Evolutionary conservation across 2,113 vertebrate species (phyloP).

Genomic region (Callopanchax toddi): DNA sequence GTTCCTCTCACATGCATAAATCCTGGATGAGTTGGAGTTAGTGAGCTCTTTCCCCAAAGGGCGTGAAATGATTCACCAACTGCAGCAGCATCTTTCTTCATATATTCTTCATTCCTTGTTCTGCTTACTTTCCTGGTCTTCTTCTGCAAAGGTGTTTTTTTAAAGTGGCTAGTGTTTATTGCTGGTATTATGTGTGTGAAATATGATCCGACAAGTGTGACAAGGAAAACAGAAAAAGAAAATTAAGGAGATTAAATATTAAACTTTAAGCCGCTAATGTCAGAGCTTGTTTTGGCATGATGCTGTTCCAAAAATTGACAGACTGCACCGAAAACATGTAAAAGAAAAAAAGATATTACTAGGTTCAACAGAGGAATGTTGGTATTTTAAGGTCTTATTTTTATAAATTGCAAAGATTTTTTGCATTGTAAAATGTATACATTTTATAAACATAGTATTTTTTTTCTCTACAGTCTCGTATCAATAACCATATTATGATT

Average conservation of each 20-base stretch:
- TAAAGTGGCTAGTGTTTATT: not conserved
- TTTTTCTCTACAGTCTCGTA: not conserved
- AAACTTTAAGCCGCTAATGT: not conserved
- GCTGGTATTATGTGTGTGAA: conserved; percentile 1
- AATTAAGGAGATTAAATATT: not conserved
- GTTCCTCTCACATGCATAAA: conserved; percentile 32
- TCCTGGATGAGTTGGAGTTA: conserved; percentile 59
- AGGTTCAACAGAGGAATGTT: too few relatives aligned
- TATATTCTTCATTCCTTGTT: conserved; percentile 26
- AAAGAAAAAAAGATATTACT: too few relatives aligned
- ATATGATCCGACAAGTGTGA: not conserved
- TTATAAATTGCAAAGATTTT: too few relatives aligned
- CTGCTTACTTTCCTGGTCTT: conserved; percentile 28
- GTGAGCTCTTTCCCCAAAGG: conserved; percentile 57
- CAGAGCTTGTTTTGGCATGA: not conserved
- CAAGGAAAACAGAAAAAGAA: not conserved
- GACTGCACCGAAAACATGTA: too few relatives aligned
- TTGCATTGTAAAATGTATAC: too few relatives aligned
- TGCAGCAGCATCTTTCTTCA: conserved; percentile 24
- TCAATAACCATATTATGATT: not conserved
- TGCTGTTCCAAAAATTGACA: not conserved
- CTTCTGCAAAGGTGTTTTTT: conserved; percentile 10
- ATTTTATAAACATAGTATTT: not conserved
- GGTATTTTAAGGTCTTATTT: too few relatives aligned
- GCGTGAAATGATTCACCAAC: conserved; percentile 64